Evolutionary conservation across 2,113 vertebrate genomes (phyloP).

Genomic region (Poeciliopsis retropinna): DNA sequence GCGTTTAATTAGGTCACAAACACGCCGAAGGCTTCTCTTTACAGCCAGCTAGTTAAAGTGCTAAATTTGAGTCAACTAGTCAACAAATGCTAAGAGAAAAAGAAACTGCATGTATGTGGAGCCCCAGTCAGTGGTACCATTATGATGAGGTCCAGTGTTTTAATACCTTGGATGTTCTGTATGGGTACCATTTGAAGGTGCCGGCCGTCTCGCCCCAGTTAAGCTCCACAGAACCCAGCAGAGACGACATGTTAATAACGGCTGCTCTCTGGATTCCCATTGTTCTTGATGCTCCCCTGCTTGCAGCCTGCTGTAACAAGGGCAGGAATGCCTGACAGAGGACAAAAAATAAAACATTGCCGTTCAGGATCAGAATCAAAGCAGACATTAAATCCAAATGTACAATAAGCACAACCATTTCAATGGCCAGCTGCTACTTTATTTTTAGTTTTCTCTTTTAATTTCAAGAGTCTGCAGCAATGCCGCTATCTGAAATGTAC

Average conservation of each 20-base stretch:
- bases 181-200: constrained; percentile 77
- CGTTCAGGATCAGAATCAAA: too few relatives aligned
- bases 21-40: too few relatives aligned
- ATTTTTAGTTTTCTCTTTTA: not conserved
- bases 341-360: not conserved
- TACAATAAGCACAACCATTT: not conserved
- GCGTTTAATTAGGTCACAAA: too few relatives aligned
- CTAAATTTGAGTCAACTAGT: too few relatives aligned
- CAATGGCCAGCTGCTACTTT: not conserved
- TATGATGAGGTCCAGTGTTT: not conserved
- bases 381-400: not conserved
- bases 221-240: constrained; percentile 80
- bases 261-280: constrained; percentile 81
- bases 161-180: constrained; percentile 81
- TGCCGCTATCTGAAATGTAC: not conserved
- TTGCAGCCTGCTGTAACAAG: constrained; percentile 77
- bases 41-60: too few relatives aligned
- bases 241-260: constrained; percentile 79
- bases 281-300: constrained; percentile 25
- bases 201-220: constrained; percentile 67
- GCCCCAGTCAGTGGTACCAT: too few relatives aligned
- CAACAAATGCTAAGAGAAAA: too few relatives aligned
- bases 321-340: constrained; percentile 74
- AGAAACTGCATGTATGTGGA: too few relatives aligned
- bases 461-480: not conserved